Evolutionary conservation across 2,113 vertebrate species (phyloP), one percentile per base, ranked within the genome.

Genomic region (Sapayoa aenigma): DNA sequence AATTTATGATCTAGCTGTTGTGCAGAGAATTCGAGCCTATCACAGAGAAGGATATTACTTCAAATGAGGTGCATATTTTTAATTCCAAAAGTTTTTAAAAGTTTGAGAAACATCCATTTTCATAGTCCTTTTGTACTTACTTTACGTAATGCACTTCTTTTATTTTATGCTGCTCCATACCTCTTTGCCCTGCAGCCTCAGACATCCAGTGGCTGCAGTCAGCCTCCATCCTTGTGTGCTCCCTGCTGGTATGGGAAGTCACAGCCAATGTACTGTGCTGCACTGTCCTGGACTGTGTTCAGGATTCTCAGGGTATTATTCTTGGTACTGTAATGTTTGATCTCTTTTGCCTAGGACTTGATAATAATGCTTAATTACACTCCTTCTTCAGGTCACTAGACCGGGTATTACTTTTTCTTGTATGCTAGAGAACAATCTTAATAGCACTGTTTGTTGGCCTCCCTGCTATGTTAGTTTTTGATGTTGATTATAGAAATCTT

Each of bases 241-340:
- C 17, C 23, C 44, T n/a, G 55, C 52, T 10, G 1, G 3, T 31
- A 3, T 8, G 9, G 62, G 66, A 50, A 5, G 24, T 35, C 37
- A 4, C 15, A 47, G 63, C 3, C 33, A 10, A 33, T 16, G 50
- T 74, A 17, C 49, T 33, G 5, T 39, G 47, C 52, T 85, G 31
- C 0, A 0, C 37, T 55, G 2, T 55, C 30, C 39, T 1, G 1
- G 28, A 59, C 23, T 69, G 10, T 5, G 1, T 30, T 69, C 11
- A 0, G 23, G n/a, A 9, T 52, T 6, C 27, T 81, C 27, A 17
- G 4, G 66, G 30, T 46, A n/a, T 22, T 31, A 17, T 72, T 60
- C 31, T 78, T 35, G 21, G 12, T 16, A 16, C 11, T 16, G 20
- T 44, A 56, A 11, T 52, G 27, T 44, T 75, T 86, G 31, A 42